Evolutionary conservation across 2,797 vertebrate species (phyloP).

Genomic region (Paramormyrops hopkinsi): DNA sequence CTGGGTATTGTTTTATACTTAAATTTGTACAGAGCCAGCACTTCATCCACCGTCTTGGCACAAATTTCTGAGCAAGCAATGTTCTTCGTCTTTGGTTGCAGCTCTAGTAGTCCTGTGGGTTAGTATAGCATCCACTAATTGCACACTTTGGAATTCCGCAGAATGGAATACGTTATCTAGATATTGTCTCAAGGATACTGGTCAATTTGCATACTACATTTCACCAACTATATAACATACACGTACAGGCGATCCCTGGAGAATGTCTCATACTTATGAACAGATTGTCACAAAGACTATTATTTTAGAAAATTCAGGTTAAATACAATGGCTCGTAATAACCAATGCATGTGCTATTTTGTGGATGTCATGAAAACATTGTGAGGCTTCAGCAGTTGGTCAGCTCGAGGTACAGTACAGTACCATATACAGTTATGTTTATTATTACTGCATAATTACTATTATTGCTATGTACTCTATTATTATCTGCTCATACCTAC

Average conservation of each 20-base stretch:
- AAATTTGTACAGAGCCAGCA: background rate
- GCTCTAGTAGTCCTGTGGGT: background rate
- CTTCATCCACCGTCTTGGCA: background rate
- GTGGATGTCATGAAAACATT: background rate
- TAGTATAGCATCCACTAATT: background rate
- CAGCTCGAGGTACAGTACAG: background rate
- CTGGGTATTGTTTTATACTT: background rate
- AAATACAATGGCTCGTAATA: background rate
- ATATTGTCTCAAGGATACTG: background rate
- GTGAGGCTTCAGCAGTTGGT: background rate
- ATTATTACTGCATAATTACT: background rate
- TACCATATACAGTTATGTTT: background rate
- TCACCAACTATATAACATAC: background rate
- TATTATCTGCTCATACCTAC: background rate
- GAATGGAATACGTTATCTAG: background rate
- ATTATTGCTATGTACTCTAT: background rate
- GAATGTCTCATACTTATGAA: background rate
- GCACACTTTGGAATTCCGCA: background rate
- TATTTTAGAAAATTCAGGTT: background rate
- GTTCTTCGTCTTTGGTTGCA: background rate
- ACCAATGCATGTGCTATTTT: background rate
- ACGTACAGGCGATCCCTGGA: background rate
- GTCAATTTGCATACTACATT: background rate
- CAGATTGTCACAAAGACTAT: background rate
- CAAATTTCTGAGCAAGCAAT: background rate